phyloP scores from a whole-genome alignment of 2,113 vertebrate species.

The Onychostoma macrolepis region DNA sequence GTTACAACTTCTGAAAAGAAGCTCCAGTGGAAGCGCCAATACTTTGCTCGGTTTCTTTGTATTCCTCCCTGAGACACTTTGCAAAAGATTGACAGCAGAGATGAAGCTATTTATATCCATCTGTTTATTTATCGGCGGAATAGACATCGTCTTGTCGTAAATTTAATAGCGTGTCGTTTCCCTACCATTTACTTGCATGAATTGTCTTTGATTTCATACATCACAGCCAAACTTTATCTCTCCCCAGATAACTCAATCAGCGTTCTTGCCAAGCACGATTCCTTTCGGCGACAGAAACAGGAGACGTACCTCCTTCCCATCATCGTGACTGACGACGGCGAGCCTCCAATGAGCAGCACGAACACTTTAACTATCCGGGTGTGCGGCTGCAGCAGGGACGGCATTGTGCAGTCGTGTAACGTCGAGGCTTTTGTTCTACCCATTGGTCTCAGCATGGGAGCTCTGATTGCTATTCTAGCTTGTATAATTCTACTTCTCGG shows the following conservation, averaged over 20 bases:
- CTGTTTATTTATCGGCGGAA: not conserved
- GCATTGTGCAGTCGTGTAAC: constrained; percentile 93
- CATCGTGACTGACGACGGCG: constrained; percentile 92
- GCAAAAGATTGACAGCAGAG: constrained; percentile 12
- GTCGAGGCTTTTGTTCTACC: constrained; percentile 94
- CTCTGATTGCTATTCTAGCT: constrained; percentile 95
- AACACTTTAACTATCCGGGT: constrained; percentile 96
- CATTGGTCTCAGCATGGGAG: constrained; percentile 98
- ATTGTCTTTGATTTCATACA: constrained; percentile 40
- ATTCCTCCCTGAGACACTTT: constrained; percentile 59
- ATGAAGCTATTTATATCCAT: constrained; percentile 18
- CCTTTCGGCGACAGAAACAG: constrained; percentile 95
- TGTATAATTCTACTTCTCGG: constrained; percentile 95
- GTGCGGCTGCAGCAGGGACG: constrained; percentile 94
- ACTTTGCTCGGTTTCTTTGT: constrained; percentile 66
- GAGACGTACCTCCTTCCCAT: constrained; percentile 96
- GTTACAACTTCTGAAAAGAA: constrained; percentile 66
- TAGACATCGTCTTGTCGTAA: not conserved
- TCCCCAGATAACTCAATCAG: constrained; percentile 92
- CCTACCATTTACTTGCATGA: constrained; percentile 1
- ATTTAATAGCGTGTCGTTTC: not conserved
- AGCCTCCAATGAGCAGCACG: constrained; percentile 96
- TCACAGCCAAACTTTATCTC: constrained; percentile 52
- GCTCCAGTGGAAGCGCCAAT: constrained; percentile 63
- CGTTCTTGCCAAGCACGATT: constrained; percentile 91